Evolutionary conservation across 53 echinoderm and acorn worm species (phyloP), one percentile per base, ranked within the genome.

Genomic region (Apostichopus leukothele): DNA sequence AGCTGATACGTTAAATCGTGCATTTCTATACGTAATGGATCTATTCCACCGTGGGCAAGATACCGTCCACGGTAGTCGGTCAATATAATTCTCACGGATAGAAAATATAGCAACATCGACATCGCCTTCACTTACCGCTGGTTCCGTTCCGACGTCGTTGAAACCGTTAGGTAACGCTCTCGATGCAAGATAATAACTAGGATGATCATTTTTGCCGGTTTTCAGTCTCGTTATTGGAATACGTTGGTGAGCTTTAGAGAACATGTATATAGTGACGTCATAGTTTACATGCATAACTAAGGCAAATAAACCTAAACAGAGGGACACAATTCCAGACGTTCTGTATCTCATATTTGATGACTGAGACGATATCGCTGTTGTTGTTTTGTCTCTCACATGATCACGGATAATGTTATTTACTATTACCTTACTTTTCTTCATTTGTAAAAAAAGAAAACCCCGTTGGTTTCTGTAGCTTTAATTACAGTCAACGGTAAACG

Each of bases 71-170:
- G 83, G 83, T 11, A 83, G 83, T 9, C 18, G 5, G 5, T 83
- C 19, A 21, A n/a, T 20, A 4, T n/a, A 18, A 54, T 83, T 53
- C 13, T 83, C 83, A 23, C 60, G 60, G 22, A 83, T 83, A n/a
- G 83, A 53, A n/a, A 83, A 83, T 54, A 83, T 19, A 53, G 83
- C 83, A 11, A 83, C 83, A 22, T 83, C 53, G 22, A 83, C 83
- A 83, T 83, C 83, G 83, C 83, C 83, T 83, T 18, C n/a, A 52
- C 50, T 83, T 18, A 83, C 23, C 8, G 57, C 10, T 9, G 10
- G 39, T 55, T 75, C 9, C 16, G 21, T 75, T 16, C 8, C 75
- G 75, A 75, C 21, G 23, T 75, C 75, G 75, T 75, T 19, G 14
- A 10, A 13, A 19, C 14, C 63, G 16, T 63, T 9, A 13, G 63